Evolutionary conservation across 1,140 invertebrate genomes (phyloP).

Genomic region (Aethina tumida): DNA sequence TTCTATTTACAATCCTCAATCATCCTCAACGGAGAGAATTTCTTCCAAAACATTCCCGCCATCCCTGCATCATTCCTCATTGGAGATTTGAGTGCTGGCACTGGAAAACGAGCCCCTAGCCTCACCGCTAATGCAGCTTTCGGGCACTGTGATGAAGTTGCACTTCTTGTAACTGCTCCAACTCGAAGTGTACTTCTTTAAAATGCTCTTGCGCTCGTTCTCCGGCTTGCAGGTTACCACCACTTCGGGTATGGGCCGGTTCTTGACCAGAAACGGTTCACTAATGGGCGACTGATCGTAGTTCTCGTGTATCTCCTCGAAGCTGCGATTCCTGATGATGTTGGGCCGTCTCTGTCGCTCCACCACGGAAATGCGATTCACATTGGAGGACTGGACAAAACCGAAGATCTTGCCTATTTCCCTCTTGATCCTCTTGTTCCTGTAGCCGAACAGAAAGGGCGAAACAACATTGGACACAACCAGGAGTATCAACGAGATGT

Average conservation of each 20-base stretch:
- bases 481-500: constrained; percentile 51
- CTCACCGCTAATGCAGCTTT: constrained; percentile 27
- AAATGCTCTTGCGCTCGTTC: constrained; percentile 28
- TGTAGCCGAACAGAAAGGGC: constrained; percentile 68
- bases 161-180: constrained; percentile 32
- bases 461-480: constrained; percentile 58
- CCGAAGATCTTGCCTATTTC: constrained; percentile 54
- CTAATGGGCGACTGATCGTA: constrained; percentile 5
- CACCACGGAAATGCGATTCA: neutral
- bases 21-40: no score
- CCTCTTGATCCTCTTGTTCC: constrained; percentile 62
- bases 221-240: constrained; percentile 29
- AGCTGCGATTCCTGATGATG: constrained; percentile 12
- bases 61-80: constrained; percentile 25
- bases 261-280: constrained; percentile 17
- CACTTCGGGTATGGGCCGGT: constrained; percentile 23
- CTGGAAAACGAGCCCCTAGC: constrained; percentile 31
- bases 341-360: constrained; percentile 3
- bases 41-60: no score
- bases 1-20: no score
- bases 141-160: constrained; percentile 32
- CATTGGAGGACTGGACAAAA: constrained; percentile 27
- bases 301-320: constrained; percentile 8
- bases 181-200: constrained; percentile 30
- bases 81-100: constrained; percentile 33